Percentiles rank a stretch among this genome's conserved stretches.
Conservation (phyloP, 2,888 invertebrate genomes). For the Sesamia inferens region DNA sequence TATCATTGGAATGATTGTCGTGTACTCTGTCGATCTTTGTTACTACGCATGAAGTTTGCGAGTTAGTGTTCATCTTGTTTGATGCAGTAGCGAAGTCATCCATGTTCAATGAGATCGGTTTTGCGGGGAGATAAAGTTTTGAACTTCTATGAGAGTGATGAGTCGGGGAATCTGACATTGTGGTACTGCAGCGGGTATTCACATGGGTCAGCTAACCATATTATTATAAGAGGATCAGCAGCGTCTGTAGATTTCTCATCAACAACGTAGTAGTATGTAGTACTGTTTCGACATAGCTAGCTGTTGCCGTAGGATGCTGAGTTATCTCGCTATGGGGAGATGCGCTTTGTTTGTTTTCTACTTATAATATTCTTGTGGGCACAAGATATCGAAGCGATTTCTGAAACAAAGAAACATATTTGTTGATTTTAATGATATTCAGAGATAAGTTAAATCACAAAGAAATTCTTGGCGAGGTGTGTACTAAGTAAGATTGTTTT, state of each 20-base stretch:
- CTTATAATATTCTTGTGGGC: constrained; percentile 86
- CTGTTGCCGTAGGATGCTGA: constrained; percentile 83
- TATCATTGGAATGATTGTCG: constrained; percentile 83
- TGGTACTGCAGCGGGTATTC: constrained; percentile 55
- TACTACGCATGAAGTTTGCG: constrained; percentile 66
- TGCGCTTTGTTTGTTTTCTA: constrained; percentile 80
- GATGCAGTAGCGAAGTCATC: constrained; percentile 38
- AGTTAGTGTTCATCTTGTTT: constrained; percentile 53
- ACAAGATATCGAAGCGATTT: constrained; percentile 87
- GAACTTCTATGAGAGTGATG: constrained; percentile 46
- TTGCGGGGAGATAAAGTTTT: constrained; percentile 42
- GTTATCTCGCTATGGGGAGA: constrained; percentile 85
- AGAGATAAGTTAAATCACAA: constrained; percentile 68
- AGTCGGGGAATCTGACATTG: constrained; percentile 57
- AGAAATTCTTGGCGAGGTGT: constrained; percentile 53
- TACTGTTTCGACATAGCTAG: constrained; percentile 84
- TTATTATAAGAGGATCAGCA: constrained; percentile 62
- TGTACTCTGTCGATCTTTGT: constrained; percentile 72
- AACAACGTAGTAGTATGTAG: constrained; percentile 66
- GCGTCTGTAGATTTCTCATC: constrained; percentile 63
- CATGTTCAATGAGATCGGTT: constrained; percentile 48
- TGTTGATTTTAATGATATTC: constrained; percentile 63
- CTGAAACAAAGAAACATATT: constrained; percentile 84
- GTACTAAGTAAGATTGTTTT: constrained; percentile 25
- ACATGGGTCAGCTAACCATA: constrained; percentile 84